Evolutionary conservation across 2,113 vertebrate species (phyloP).

Genomic region (Xiphorhynchus elegans): DNA sequence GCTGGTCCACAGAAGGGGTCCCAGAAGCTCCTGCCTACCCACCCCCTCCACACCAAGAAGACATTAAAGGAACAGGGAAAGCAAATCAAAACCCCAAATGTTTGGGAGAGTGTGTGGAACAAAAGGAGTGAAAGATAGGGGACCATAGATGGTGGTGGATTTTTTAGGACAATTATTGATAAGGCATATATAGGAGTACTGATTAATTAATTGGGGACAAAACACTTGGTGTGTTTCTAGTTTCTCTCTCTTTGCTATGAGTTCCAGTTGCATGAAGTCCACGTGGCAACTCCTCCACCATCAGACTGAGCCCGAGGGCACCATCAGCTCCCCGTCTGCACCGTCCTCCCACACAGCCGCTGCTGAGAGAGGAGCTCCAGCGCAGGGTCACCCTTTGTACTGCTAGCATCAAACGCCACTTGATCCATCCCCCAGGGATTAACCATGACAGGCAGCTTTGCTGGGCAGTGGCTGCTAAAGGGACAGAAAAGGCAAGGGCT

Average conservation of each 20-base stretch:
- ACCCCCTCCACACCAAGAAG: not conserved
- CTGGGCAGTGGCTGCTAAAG: not conserved
- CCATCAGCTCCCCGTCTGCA: not conserved
- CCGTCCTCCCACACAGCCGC: not conserved
- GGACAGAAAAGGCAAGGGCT: not conserved
- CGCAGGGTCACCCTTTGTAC: not conserved
- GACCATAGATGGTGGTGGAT: not conserved
- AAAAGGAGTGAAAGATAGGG: not conserved
- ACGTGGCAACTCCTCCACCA: not conserved
- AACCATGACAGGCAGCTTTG: not conserved
- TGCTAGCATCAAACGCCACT: not conserved
- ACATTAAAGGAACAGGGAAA: constrained; percentile 3
- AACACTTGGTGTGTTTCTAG: not conserved
- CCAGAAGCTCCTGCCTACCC: not conserved
- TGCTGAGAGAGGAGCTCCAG: not conserved
- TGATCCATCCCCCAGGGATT: not conserved
- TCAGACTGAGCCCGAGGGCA: not conserved
- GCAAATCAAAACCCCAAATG: not conserved
- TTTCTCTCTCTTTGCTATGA: not conserved
- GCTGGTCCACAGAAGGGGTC: constrained; percentile 43
- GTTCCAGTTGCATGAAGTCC: not conserved
- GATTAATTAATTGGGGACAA: not conserved
- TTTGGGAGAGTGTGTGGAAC: not conserved
- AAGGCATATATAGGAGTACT: not conserved
- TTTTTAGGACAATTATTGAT: not conserved